Evolutionary conservation across 2,797 vertebrate species (phyloP), one percentile per base, ranked within the genome.

Genomic region (Salarias fasciatus): DNA sequence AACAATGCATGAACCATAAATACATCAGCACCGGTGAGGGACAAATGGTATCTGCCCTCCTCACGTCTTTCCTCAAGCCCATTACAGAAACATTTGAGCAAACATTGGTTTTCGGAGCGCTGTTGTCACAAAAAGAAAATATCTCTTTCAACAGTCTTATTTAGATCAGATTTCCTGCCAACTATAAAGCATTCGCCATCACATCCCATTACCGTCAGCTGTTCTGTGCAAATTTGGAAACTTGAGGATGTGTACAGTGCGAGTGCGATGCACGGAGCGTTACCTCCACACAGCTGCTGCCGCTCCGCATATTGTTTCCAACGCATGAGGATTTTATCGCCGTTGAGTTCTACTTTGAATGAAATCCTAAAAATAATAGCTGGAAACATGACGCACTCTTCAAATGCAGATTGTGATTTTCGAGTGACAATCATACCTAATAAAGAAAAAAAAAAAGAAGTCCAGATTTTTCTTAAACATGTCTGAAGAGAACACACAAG

Each of bases 1-100:
- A 63, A 70, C 54, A 61, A 72, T 13, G 51, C 76, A 75, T 12
- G 53, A 55, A 40, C 43, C 45, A 72, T 69, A 49, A 76, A 78
- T 18, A 14, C 42, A 50, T 57, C 37, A 61, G 49, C 54, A 15
- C 18, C 29, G 63, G 10, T 7, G 31, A 40, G 65, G 28, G 33
- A 63, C 58, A 14, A 12, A 52, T 38, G 62, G 57, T 46, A 61
- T 63, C 48, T 46, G 36, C 24, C 12, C 33, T 51, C 24, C 35
- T 13, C 14, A 24, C 49, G 40, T 71, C 28, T 38, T n/a, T 58
- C 42, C 40, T 63, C 30, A 11, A 42, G 15, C 5, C 3, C 14
- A 31, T 8, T 12, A 38, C 53, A 46, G 36, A 36, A 51, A 51
- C 77, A 55, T 30, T 46, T 24, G 9, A 28, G 33, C 29, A 36